Conservation (phyloP, 2,113 vertebrate species). For the Notarius quadriscutis region DNA sequence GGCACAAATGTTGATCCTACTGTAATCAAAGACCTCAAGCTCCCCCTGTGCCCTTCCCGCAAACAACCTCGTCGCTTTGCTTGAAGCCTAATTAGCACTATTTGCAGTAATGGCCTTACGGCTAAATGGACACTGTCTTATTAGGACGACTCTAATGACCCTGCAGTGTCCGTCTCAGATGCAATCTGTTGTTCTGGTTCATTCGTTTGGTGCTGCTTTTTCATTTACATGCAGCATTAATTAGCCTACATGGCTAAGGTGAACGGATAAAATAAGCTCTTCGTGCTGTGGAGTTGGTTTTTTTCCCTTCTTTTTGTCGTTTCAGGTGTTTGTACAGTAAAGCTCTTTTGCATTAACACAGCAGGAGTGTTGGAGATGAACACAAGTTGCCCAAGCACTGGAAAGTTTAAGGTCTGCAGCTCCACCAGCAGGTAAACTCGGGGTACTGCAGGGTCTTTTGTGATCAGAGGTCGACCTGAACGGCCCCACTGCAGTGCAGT, state of each 20-base stretch:
- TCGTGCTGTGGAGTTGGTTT: background rate
- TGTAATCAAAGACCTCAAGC: slow-evolving; percentile 70
- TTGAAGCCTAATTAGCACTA: slow-evolving; percentile 73
- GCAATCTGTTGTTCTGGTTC: slow-evolving; percentile 32
- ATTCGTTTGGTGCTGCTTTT: slow-evolving; percentile 5
- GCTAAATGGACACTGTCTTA: slow-evolving; percentile 54
- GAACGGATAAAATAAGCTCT: background rate
- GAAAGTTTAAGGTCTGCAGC: slow-evolving; percentile 68
- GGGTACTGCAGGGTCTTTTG: slow-evolving; percentile 59
- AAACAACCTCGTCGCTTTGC: slow-evolving; percentile 59
- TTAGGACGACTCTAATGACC: slow-evolving; percentile 51
- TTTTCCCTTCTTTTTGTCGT: background rate
- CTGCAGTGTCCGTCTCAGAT: slow-evolving; percentile 16
- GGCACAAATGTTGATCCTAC: slow-evolving; percentile 76
- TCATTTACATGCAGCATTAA: slow-evolving; percentile 23
- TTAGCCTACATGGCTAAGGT: slow-evolving; percentile 17
- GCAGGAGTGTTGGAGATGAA: slow-evolving; percentile 1
- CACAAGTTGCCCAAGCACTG: no score
- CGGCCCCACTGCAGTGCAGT: slow-evolving; percentile 6
- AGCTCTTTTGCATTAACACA: slow-evolving; percentile 16
- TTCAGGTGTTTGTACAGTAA: slow-evolving; percentile 33
- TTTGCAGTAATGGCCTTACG: slow-evolving; percentile 66
- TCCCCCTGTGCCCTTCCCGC: slow-evolving; percentile 21
- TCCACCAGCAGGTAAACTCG: slow-evolving; percentile 70
- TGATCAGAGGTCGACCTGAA: slow-evolving; percentile 34